Evolutionary conservation across 1,140 invertebrate genomes (phyloP).

Genomic region (Caenorhabditis inopinata): DNA sequence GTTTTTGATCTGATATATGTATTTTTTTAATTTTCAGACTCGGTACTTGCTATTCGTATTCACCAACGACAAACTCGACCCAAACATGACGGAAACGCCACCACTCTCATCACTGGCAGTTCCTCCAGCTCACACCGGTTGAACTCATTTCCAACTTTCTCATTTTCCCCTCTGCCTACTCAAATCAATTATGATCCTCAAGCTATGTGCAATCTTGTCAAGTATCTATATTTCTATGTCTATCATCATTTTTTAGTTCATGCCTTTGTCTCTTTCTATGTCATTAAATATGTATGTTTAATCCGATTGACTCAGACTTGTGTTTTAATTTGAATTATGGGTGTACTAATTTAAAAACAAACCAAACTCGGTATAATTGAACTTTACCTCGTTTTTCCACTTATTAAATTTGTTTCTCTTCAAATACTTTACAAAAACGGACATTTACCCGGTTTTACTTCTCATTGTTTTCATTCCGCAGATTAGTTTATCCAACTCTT

Average conservation of each 20-base stretch:
- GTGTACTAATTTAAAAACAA: neutral
- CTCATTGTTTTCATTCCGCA: neutral
- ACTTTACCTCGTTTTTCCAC: neutral
- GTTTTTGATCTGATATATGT: neutral
- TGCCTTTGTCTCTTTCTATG: neutral
- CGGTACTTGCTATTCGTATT: neutral
- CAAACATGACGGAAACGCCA: neutral
- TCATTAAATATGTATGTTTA: neutral
- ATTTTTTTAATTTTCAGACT: neutral
- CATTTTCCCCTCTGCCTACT: neutral
- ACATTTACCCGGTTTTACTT: neutral
- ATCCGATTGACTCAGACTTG: conserved; percentile 9
- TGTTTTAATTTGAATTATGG: conserved; percentile 30
- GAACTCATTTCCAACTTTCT: neutral
- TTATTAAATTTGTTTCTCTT: neutral
- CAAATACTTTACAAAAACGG: neutral
- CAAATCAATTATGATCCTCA: neutral
- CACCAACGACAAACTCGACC: conserved; percentile 12
- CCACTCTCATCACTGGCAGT: neutral
- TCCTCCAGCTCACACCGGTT: neutral
- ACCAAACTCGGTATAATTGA: neutral
- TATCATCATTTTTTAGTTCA: neutral
- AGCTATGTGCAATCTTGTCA: conserved; percentile 21
- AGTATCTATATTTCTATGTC: neutral
- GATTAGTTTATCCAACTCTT: neutral